Evolutionary conservation across 1,140 invertebrate genomes (phyloP).

Genomic region (Neoseiulus cucumeris): DNA sequence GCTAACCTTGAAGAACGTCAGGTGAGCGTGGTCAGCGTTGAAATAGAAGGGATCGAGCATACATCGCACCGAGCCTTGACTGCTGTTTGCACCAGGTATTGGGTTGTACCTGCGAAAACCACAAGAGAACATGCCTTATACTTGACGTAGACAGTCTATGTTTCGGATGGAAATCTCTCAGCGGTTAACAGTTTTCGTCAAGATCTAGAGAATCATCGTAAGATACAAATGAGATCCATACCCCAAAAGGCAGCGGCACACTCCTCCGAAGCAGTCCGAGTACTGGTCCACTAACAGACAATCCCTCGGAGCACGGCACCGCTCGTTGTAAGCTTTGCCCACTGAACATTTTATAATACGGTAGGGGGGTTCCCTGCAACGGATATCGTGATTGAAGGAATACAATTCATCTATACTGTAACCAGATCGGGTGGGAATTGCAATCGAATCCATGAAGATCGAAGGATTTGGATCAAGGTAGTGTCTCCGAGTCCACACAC

Average conservation of each 20-base stretch:
- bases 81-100: not conserved
- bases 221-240: no score
- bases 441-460: no score
- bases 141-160: no score
- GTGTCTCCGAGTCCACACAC: no score
- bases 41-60: not conserved
- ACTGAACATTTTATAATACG: not conserved
- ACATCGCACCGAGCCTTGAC: not conserved
- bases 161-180: no score
- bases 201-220: no score
- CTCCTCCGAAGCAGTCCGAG: not conserved
- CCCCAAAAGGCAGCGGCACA: not conserved
- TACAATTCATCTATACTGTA: no score
- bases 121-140: not conserved
- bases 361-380: not conserved
- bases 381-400: no score
- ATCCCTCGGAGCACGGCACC: slow-evolving; percentile 1
- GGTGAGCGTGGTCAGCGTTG: slow-evolving; percentile 4
- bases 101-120: not conserved
- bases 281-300: slow-evolving; percentile 6
- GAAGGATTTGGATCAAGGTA: no score
- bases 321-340: slow-evolving; percentile 1
- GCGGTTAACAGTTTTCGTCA: no score
- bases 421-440: no score
- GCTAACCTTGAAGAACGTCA: slow-evolving; percentile 10